Conservation (phyloP, 2,888 invertebrate species). For the Caenorhabditis wallacei region DNA sequence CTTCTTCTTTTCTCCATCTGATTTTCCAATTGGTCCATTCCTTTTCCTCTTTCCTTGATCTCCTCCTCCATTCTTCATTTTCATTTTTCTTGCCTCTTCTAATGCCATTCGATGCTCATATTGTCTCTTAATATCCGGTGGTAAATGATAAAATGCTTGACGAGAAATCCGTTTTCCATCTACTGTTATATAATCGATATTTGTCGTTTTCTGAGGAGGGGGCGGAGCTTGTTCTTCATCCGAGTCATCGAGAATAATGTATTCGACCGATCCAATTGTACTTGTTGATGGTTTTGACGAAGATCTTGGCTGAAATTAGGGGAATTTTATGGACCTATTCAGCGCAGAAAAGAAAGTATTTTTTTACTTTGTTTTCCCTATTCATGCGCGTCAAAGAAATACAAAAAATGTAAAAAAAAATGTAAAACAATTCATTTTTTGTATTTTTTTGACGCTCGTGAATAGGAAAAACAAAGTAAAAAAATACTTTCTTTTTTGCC, state of each 20-base stretch:
- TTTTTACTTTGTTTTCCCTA: too few relatives aligned
- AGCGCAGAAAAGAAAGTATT: too few relatives aligned
- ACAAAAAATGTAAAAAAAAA: too few relatives aligned
- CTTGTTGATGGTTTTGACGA: background rate
- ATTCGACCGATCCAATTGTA: background rate
- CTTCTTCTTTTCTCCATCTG: conserved; percentile 21
- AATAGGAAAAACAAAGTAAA: too few relatives aligned
- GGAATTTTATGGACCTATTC: background rate
- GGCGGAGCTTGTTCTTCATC: conserved; percentile 31
- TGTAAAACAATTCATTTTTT: too few relatives aligned
- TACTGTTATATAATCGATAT: conserved; percentile 35
- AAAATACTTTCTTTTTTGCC: too few relatives aligned
- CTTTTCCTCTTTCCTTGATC: conserved; percentile 3
- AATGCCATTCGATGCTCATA: conserved; percentile 62
- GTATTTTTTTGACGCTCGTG: too few relatives aligned
- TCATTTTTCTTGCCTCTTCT: conserved; percentile 46
- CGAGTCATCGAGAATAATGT: conserved; percentile 4
- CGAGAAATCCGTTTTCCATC: conserved; percentile 28
- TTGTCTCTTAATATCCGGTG: conserved; percentile 39
- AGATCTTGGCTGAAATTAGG: background rate
- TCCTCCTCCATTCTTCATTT: conserved; percentile 4
- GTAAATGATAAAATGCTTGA: conserved; percentile 1
- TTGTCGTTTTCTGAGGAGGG: conserved; percentile 2
- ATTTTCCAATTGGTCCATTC: conserved; percentile 10
- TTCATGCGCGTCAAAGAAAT: too few relatives aligned